These are phyloP conservation scores for Sphaerophoria taeniata DNA, from an alignment of 2,888 invertebrate genomes.

Conservation along the genomic window DNA sequence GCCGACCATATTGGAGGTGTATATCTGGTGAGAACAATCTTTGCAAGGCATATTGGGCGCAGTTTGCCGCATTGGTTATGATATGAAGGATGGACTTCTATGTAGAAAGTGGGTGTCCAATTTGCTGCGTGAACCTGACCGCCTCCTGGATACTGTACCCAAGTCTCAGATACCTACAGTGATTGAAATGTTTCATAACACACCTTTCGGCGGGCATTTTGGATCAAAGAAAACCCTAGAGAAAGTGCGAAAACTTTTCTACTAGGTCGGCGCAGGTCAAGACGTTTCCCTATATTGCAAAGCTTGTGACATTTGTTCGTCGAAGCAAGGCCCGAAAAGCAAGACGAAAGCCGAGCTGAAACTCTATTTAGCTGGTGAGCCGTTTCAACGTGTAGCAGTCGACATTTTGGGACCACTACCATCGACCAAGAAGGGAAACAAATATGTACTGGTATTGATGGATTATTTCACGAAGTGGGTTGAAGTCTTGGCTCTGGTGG, in stretches of 20 bases:
- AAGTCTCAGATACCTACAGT: not conserved
- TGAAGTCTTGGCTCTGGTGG: constrained; percentile 9
- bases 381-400: constrained; percentile 2
- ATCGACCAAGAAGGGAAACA: constrained; percentile 6
- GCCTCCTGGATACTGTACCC: constrained; percentile 19
- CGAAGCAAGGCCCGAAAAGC: constrained; percentile 11
- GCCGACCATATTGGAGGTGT: not conserved
- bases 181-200: constrained; percentile 11
- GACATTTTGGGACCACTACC: not conserved
- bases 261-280: constrained; percentile 12
- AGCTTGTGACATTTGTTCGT: constrained; percentile 13
- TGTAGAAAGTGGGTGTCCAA: constrained; percentile 15
- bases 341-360: constrained; percentile 7
- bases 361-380: constrained; percentile 4
- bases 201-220: constrained; percentile 26
- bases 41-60: constrained; percentile 21
- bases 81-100: not conserved
- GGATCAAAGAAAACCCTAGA: constrained; percentile 11
- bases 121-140: not conserved
- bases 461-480: constrained; percentile 15
- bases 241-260: not conserved
- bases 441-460: not conserved
- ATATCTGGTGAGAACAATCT: constrained; percentile 11
- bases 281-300: constrained; percentile 10
- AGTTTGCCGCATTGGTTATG: constrained; percentile 4